Base-by-base conservation (phyloP, 2,888 invertebrate species). In the Drosophila meridiana region DNA sequence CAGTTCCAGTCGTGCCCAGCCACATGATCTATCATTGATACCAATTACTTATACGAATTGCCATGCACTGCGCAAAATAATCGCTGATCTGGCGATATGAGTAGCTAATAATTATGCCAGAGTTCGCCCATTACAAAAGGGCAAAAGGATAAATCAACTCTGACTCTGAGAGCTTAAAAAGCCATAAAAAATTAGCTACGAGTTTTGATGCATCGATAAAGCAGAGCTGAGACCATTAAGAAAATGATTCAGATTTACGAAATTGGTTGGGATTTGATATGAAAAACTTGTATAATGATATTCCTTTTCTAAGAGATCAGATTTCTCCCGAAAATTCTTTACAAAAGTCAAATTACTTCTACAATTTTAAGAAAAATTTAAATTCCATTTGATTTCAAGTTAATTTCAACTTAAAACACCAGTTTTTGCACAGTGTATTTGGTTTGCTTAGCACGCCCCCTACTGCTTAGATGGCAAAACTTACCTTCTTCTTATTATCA, bases 401-500 rank as follows among this genome's bases (percentile, higher is more conserved):
- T 57, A 13, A 20, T 20, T 32, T 20, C 3, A 20, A 40, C 2
- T n/a, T 8, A 4, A 4, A n/a, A 8, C 5, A 2, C 8, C 20
- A 14, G 5, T 4, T 66, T 67, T 53, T 36, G 57, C 55, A 20
- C 52, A 74, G 77, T 78, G 78, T 61, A 69, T 34, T n/a, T 43
- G 2, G 30, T 8, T 30, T 2, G 57, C 20, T 20, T 32, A 36
- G 42, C 55, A 69, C 69, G 55, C 73, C 78, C 67, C 77, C 69
- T 52, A 67, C 69, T 69, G 73, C 69, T 66, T 77, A 63, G 76
- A 52, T 64, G 75, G 43, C 66, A 55, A 61, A 20, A 88, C 93
- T 94, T 94, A 97, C 97, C 96, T 96, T 97, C 92, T 96, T 96
- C 93, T 96, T 96, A 88, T 96, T 96, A 94, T 97, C 97, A 69